Percentiles rank a stretch among this genome's conserved stretches.
These are phyloP conservation scores for Oncorhynchus kisutch DNA, from an alignment of 2,113 vertebrate species.

Conservation along the genomic window DNA sequence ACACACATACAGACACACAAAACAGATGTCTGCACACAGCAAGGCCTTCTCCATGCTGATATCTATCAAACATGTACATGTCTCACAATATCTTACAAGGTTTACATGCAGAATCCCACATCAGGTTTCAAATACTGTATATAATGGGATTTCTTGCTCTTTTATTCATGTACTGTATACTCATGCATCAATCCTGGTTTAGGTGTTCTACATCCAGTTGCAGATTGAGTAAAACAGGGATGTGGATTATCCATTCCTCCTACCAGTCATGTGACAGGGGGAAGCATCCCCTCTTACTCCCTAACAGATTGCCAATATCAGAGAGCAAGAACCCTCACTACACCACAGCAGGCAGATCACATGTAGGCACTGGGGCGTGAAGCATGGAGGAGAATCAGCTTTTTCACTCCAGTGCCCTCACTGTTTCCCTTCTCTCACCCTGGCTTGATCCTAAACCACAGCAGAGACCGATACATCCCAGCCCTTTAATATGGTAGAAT, in stretches of 20 bases:
- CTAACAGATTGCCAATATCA: constrained; percentile 68
- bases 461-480: not conserved
- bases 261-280: constrained; percentile 34
- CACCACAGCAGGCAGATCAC: constrained; percentile 46
- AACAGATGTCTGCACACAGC: not conserved
- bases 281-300: constrained; percentile 59
- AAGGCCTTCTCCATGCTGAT: not conserved
- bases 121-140: too few species aligned
- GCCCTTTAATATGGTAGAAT: not conserved
- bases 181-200: not conserved
- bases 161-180: not conserved
- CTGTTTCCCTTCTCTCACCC: not conserved
- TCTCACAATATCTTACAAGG: too few species aligned
- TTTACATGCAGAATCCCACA: too few species aligned
- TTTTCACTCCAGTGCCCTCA: constrained; percentile 28
- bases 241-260: constrained; percentile 53
- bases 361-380: constrained; percentile 56
- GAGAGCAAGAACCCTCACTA: constrained; percentile 19
- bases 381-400: constrained; percentile 49
- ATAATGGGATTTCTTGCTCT: too few species aligned
- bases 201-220: not conserved
- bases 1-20: not conserved
- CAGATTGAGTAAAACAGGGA: constrained; percentile 43
- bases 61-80: not conserved
- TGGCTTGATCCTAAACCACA: not conserved